A percentile compares a stretch with the other conserved stretches of the same genome.
Conservation (phyloP, 2,888 invertebrate species). For the Eristalinus sepulchralis region DNA sequence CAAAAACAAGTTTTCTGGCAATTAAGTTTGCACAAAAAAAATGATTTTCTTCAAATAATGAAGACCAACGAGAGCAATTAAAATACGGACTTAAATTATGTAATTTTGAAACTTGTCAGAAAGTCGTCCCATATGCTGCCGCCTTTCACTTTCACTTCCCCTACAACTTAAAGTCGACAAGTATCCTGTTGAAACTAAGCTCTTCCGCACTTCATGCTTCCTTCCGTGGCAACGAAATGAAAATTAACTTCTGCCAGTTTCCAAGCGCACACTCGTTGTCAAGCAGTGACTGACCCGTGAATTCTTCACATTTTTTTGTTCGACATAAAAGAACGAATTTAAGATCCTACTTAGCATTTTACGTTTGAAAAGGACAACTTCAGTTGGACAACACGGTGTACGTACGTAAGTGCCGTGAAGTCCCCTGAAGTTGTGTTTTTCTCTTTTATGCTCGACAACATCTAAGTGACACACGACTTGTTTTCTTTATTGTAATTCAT, state of each 20-base stretch:
- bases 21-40: neutral
- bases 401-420: neutral
- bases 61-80: neutral
- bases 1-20: too few species aligned
- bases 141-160: neutral
- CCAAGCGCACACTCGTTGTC: neutral
- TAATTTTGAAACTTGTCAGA: neutral
- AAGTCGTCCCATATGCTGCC: neutral
- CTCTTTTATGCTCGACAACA: neutral
- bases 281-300: neutral
- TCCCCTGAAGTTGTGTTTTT: neutral
- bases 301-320: neutral
- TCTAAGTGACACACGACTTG: slow-evolving; percentile 19
- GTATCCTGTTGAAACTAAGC: neutral
- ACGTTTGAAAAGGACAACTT: neutral
- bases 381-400: neutral
- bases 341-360: neutral
- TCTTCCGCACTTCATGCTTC: neutral
- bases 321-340: neutral
- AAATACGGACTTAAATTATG: neutral
- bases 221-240: neutral
- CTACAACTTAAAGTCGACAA: slow-evolving; percentile 25
- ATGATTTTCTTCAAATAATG: neutral
- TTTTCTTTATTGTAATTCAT: slow-evolving; percentile 42
- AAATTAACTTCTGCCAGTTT: too few species aligned